Evolutionary conservation across 1,140 invertebrate genomes (phyloP).

Genomic region (Paracyclopina nana): DNA sequence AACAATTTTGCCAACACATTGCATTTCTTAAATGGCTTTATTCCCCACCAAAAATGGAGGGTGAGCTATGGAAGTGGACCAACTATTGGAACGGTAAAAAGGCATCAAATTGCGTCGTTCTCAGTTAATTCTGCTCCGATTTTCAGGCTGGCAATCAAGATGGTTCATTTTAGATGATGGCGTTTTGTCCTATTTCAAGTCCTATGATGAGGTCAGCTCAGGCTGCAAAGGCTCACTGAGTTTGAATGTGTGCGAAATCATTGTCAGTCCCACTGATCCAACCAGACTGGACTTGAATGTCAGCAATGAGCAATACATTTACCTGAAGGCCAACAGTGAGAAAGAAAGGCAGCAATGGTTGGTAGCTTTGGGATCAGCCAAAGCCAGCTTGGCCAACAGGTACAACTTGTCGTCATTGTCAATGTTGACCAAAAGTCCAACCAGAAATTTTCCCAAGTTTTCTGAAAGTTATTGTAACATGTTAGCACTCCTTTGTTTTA

Average conservation of each 20-base stretch:
- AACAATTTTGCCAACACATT: too few species aligned
- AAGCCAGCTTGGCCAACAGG: conserved; percentile 47
- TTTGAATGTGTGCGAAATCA: conserved; percentile 56
- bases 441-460: too few species aligned
- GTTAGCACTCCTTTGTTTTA: too few species aligned
- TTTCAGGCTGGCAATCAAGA: conserved; percentile 57
- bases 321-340: conserved; percentile 46
- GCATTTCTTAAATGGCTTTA: too few species aligned
- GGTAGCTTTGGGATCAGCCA: conserved; percentile 53
- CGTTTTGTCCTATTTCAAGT: conserved; percentile 62
- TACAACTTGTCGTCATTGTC: too few species aligned
- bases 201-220: conserved; percentile 55
- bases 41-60: too few species aligned
- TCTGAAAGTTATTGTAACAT: too few species aligned
- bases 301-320: conserved; percentile 49
- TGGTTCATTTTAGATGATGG: conserved; percentile 58
- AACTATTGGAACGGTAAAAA: conserved; percentile 53
- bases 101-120: too few species aligned
- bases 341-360: conserved; percentile 58
- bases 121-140: too few species aligned
- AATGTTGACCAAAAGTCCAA: too few species aligned
- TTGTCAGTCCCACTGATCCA: conserved; percentile 47
- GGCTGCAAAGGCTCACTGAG: conserved; percentile 64
- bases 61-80: conserved; percentile 56
- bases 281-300: conserved; percentile 53